phyloP scores from a whole-genome alignment of 2,888 invertebrate genomes.

The Macrophya alboannulata region DNA sequence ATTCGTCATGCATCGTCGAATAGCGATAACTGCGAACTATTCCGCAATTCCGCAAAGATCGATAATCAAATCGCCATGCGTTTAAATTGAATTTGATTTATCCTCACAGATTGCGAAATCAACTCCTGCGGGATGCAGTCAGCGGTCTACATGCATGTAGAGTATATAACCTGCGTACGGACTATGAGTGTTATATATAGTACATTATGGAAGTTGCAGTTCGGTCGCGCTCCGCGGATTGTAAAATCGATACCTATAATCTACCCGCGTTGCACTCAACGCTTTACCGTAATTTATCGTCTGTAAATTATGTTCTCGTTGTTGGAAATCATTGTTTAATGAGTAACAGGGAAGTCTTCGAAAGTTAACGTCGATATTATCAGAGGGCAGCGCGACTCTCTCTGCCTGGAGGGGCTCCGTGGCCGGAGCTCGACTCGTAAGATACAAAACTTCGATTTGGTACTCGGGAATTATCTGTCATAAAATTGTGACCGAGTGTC shows the following conservation, averaged over 20 bases:
- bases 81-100: not conserved
- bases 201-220: not conserved
- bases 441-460: slow-evolving; percentile 2
- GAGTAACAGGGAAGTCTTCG: not conserved
- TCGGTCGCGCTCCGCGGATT: not conserved
- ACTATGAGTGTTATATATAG: too few relatives aligned
- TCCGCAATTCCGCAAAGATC: not conserved
- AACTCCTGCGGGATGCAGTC: not conserved
- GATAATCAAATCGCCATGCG: not conserved
- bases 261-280: not conserved
- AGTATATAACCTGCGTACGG: too few relatives aligned
- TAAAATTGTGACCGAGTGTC: slow-evolving; percentile 32
- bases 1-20: not conserved
- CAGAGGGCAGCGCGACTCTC: slow-evolving; percentile 34
- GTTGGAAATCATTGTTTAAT: slow-evolving; percentile 27
- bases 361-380: not conserved
- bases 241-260: not conserved
- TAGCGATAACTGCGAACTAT: not conserved
- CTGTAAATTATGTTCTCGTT: not conserved
- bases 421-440: not conserved
- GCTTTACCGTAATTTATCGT: not conserved
- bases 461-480: slow-evolving; percentile 40
- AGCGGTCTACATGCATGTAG: too few relatives aligned
- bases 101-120: slow-evolving; percentile 11
- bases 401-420: slow-evolving; percentile 7